A percentile compares a stretch with the other conserved stretches of the same genome.
These are phyloP conservation scores for Macrobrachium nipponense DNA, from an alignment of 1,140 invertebrate genomes.

Conservation along the genomic window DNA sequence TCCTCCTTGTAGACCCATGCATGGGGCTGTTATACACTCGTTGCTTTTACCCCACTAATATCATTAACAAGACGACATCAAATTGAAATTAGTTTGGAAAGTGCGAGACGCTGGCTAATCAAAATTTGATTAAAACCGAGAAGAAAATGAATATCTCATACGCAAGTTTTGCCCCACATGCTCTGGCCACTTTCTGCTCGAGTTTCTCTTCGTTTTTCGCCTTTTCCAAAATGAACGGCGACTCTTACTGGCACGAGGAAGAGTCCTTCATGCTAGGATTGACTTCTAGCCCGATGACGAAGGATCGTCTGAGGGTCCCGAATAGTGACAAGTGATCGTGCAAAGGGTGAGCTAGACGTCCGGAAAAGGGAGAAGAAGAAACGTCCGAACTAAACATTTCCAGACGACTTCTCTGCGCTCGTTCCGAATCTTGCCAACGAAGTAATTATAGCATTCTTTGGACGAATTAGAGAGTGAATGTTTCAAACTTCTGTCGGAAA, in stretches of 20 bases:
- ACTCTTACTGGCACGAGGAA: too few species aligned
- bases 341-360: too few species aligned
- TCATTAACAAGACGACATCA: conserved; percentile 57
- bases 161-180: conserved; percentile 47
- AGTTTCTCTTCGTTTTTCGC: conserved; percentile 33
- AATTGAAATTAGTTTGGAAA: conserved; percentile 62
- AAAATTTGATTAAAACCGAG: conserved; percentile 60
- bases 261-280: too few species aligned
- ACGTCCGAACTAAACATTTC: background rate
- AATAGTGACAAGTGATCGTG: too few species aligned
- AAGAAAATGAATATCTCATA: conserved; percentile 62
- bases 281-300: too few species aligned
- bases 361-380: conserved; percentile 1
- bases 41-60: conserved; percentile 43
- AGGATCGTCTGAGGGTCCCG: too few species aligned
- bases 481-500: conserved; percentile 59
- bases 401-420: background rate
- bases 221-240: conserved; percentile 30
- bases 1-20: conserved; percentile 16
- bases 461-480: conserved; percentile 51
- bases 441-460: conserved; percentile 60
- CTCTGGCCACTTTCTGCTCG: conserved; percentile 4
- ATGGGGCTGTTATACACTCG: conserved; percentile 34
- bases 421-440: conserved; percentile 36
- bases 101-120: conserved; percentile 57